Percentiles rank a stretch among this genome's conserved stretches.
Evolutionary conservation across 2,113 vertebrate species (phyloP).

Genomic region (Boleophthalmus pectinirostris): DNA sequence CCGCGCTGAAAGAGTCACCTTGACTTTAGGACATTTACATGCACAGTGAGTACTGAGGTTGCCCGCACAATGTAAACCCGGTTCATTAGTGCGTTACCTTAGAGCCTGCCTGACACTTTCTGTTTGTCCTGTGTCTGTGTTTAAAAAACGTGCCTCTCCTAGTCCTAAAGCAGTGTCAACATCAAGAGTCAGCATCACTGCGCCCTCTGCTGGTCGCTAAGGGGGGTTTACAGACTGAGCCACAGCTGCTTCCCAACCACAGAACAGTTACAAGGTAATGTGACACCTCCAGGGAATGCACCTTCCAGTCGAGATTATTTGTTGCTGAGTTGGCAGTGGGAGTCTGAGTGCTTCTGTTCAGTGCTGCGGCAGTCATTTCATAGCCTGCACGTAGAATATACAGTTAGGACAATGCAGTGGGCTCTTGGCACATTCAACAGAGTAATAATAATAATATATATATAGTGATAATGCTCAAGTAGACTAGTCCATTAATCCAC

Average conservation of each 20-base stretch:
- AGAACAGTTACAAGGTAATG: constrained; percentile 12
- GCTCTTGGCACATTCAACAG: too few species aligned
- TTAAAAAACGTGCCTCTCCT: neutral
- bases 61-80: constrained; percentile 1
- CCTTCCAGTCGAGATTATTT: neutral
- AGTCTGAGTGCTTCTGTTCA: neutral
- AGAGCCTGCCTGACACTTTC: neutral
- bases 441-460: too few species aligned
- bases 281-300: neutral
- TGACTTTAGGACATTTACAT: neutral
- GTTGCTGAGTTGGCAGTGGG: neutral
- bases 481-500: too few species aligned
- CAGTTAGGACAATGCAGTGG: neutral
- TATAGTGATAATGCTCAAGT: neutral
- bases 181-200: constrained; percentile 16
- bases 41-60: constrained; percentile 3
- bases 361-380: neutral
- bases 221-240: constrained; percentile 10
- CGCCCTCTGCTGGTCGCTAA: constrained; percentile 31
- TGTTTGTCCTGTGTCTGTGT: neutral
- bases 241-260: constrained; percentile 10
- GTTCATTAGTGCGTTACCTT: neutral
- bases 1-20: neutral
- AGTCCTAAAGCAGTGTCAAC: constrained; percentile 1
- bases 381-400: neutral